Conservation (phyloP, 2,888 invertebrate species). For the Rhogogaster chlorosoma region DNA sequence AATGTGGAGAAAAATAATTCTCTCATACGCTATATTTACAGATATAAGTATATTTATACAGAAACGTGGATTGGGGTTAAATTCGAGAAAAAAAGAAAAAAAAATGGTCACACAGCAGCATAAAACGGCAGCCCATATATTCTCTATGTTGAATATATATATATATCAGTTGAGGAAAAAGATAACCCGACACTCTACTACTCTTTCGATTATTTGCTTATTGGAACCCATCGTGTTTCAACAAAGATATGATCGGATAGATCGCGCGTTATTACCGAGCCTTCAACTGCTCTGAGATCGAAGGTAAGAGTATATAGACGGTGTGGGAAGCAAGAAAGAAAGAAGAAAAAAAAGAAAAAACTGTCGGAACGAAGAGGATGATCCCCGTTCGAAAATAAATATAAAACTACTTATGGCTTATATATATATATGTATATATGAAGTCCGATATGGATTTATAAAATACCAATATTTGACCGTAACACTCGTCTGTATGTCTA, state of each 20-base stretch:
- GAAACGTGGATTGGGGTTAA: too few relatives aligned
- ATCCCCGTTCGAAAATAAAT: background rate
- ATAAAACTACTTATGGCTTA: background rate
- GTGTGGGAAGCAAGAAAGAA: too few relatives aligned
- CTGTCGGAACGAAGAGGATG: background rate
- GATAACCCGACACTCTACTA: background rate
- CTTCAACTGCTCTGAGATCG: background rate
- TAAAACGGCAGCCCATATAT: background rate
- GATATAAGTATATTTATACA: too few relatives aligned
- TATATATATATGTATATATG: background rate
- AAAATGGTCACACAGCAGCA: background rate
- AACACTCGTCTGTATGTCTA: background rate
- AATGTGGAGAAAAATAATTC: too few relatives aligned
- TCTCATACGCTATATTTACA: too few relatives aligned
- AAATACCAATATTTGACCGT: slow-evolving; percentile 33
- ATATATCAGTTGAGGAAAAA: background rate
- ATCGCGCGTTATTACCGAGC: background rate
- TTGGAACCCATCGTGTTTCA: background rate
- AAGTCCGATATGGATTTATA: background rate
- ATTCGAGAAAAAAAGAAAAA: too few relatives aligned
- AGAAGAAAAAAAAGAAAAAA: too few relatives aligned
- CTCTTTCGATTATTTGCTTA: background rate
- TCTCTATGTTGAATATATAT: too few relatives aligned
- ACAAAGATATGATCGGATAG: background rate
- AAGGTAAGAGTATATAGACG: background rate